phyloP scores from a whole-genome alignment of 1,140 invertebrate species.

The Listronotus bonariensis region DNA sequence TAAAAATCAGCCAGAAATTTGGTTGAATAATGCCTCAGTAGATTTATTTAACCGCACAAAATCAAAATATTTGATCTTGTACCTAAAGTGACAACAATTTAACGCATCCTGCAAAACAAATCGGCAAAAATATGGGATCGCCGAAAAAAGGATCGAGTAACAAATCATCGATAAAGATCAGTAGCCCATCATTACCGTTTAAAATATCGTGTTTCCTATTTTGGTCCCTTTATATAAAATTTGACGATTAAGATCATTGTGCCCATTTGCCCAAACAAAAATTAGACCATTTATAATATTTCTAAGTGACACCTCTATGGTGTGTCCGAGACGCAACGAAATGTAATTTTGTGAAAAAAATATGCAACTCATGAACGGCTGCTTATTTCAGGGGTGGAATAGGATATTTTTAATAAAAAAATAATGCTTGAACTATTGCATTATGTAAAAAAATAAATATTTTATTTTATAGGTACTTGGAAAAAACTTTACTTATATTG shows the following conservation, averaged over 20 bases:
- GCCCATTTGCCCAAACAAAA: conserved; percentile 30
- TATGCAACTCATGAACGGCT: conserved; percentile 46
- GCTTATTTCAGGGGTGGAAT: conserved; percentile 12
- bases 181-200: conserved; percentile 31
- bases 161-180: conserved; percentile 34
- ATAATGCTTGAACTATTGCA: too few relatives aligned
- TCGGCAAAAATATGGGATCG: too few relatives aligned
- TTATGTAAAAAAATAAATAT: too few relatives aligned
- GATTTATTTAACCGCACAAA: too few relatives aligned
- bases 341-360: conserved; percentile 44
- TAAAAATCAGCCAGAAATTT: too few relatives aligned
- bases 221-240: conserved; percentile 15
- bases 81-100: too few relatives aligned
- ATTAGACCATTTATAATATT: conserved; percentile 49
- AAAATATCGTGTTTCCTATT: conserved; percentile 39
- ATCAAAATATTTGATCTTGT: too few relatives aligned
- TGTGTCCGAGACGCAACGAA: conserved; percentile 44
- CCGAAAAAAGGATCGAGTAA: conserved; percentile 37
- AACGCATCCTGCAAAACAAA: too few relatives aligned
- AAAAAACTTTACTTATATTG: too few relatives aligned
- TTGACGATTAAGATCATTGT: conserved; percentile 37
- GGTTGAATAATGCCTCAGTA: too few relatives aligned
- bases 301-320: conserved; percentile 47
- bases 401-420: background rate
- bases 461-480: too few relatives aligned